Evolutionary conservation across 1,140 invertebrate genomes (phyloP).

Genomic region (Aphidius ervi): DNA sequence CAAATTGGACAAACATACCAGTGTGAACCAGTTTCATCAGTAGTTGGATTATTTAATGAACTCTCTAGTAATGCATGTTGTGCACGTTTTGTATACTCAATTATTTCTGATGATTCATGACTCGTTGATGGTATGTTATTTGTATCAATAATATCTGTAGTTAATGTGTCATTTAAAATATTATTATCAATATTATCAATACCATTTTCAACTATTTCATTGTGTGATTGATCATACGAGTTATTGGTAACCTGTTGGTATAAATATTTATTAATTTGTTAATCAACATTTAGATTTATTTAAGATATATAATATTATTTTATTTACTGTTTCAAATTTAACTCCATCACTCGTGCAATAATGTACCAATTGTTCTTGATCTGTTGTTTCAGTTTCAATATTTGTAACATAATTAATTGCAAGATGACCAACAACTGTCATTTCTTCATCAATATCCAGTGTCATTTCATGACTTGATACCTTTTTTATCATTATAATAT

Average conservation of each 20-base stretch:
- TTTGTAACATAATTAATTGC: constrained; percentile 50
- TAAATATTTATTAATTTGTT: neutral
- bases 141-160: constrained; percentile 37
- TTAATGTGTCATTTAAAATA: constrained; percentile 18
- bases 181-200: constrained; percentile 4
- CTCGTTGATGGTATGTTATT: constrained; percentile 37
- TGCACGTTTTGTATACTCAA: constrained; percentile 42
- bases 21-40: constrained; percentile 42
- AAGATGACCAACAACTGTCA: constrained; percentile 47
- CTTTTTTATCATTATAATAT: constrained; percentile 22
- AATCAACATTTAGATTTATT: too few species aligned
- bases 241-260: neutral
- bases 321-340: constrained; percentile 40
- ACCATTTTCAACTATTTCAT: constrained; percentile 22
- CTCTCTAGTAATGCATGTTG: constrained; percentile 43
- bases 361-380: constrained; percentile 40
- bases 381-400: constrained; percentile 39
- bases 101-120: constrained; percentile 31
- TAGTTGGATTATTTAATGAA: constrained; percentile 41
- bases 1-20: constrained; percentile 57
- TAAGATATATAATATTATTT: constrained; percentile 19
- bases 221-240: neutral
- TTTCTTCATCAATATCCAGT: constrained; percentile 46
- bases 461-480: constrained; percentile 48
- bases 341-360: constrained; percentile 37